Conservation (phyloP, 2,113 vertebrate species). For the Pachyramphus minor region DNA sequence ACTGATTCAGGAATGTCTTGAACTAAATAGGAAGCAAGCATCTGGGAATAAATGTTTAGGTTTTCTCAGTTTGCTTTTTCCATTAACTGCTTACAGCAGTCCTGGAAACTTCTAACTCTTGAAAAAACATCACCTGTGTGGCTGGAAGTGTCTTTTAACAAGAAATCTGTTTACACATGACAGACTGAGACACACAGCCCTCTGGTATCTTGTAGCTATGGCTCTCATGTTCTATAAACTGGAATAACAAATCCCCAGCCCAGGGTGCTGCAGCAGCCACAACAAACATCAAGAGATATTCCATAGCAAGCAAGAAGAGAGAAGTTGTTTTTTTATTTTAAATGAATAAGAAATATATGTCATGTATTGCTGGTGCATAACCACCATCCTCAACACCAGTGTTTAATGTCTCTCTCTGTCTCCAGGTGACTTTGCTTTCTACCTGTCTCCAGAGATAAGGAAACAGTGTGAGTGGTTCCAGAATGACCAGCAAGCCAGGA, state of each 20-base stretch:
- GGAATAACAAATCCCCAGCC: neutral
- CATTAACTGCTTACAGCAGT: neutral
- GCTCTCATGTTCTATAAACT: neutral
- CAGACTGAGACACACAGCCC: neutral
- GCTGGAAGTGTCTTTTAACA: neutral
- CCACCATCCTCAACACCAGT: neutral
- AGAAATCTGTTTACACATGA: neutral
- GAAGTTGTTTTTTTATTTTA: neutral
- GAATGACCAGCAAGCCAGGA: slow-evolving; percentile 75
- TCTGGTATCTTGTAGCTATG: neutral
- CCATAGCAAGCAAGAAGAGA: neutral
- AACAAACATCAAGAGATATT: neutral
- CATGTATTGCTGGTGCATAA: neutral
- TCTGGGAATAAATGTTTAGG: neutral
- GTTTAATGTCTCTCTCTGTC: slow-evolving; percentile 2
- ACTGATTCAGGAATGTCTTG: neutral
- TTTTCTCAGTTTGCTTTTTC: neutral
- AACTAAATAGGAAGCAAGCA: neutral
- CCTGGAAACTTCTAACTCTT: neutral
- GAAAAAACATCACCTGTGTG: neutral
- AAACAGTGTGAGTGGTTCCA: slow-evolving; percentile 88
- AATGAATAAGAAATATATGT: neutral
- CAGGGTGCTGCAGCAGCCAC: neutral
- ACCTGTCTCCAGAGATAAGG: slow-evolving; percentile 83
- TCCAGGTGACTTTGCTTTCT: slow-evolving; percentile 86